Percentiles rank a stretch among this genome's conserved stretches.
Evolutionary conservation across 2,113 vertebrate species (phyloP).

Genomic region (Heterotis niloticus): DNA sequence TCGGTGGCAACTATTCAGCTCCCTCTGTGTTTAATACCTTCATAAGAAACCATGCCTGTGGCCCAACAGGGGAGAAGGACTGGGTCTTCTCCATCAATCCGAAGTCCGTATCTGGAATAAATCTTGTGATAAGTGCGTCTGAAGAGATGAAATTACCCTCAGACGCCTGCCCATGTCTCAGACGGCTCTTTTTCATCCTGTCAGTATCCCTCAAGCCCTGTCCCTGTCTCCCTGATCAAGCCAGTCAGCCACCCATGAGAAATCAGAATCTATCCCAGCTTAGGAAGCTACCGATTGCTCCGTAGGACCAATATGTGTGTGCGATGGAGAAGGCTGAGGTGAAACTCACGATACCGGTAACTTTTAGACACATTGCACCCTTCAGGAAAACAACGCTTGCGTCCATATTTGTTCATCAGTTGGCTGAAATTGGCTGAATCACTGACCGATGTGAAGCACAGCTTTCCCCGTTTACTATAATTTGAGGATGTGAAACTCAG

Average conservation of each 20-base stretch:
- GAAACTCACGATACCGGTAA: neutral
- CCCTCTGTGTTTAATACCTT: neutral
- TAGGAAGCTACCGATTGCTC: neutral
- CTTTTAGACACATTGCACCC: neutral
- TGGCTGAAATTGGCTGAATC: too few relatives aligned
- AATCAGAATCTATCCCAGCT: neutral
- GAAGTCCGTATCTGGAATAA: slow-evolving; percentile 9
- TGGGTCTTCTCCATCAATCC: neutral
- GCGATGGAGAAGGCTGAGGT: neutral
- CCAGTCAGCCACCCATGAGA: neutral
- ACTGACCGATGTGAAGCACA: too few relatives aligned
- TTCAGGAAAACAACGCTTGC: neutral
- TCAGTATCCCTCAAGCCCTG: slow-evolving; percentile 14
- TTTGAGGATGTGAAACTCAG: too few relatives aligned
- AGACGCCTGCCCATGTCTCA: slow-evolving; percentile 7
- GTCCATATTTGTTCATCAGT: neutral
- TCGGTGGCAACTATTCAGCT: neutral
- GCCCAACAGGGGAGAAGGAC: neutral
- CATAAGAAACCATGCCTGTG: neutral
- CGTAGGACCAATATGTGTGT: neutral
- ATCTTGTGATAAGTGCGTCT: slow-evolving; percentile 16
- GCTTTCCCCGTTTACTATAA: too few relatives aligned
- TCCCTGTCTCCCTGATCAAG: slow-evolving; percentile 2
- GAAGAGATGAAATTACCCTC: slow-evolving; percentile 17
- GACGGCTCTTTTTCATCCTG: slow-evolving; percentile 21